Conservation (phyloP, 2,888 invertebrate species). For the Lissocephala sabroskyi region DNA sequence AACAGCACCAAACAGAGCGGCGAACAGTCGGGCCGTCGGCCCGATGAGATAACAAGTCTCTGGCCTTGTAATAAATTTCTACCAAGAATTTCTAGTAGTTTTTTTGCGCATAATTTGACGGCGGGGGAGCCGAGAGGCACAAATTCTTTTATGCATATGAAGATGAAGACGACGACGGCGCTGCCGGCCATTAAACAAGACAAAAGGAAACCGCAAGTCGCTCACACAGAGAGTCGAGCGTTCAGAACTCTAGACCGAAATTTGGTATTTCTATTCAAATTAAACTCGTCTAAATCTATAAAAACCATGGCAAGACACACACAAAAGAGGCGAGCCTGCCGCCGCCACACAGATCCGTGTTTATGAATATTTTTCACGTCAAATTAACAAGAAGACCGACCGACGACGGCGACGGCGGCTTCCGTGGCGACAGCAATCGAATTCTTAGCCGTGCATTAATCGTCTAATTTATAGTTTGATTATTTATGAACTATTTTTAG, state of each 20-base stretch:
- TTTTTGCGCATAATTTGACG: neutral
- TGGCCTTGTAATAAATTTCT: slow-evolving; percentile 61
- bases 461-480: slow-evolving; percentile 62
- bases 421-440: slow-evolving; percentile 43
- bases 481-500: slow-evolving; percentile 60
- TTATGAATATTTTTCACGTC: slow-evolving; percentile 44
- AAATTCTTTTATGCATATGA: neutral
- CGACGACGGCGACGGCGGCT: slow-evolving; percentile 1
- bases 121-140: neutral
- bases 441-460: slow-evolving; percentile 62
- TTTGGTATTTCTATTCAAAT: slow-evolving; percentile 58
- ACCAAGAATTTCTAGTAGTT: slow-evolving; percentile 53
- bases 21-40: too few relatives aligned
- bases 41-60: slow-evolving; percentile 61
- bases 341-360: slow-evolving; percentile 47
- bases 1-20: slow-evolving; percentile 35
- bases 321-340: slow-evolving; percentile 35
- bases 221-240: slow-evolving; percentile 24
- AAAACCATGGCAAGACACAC: slow-evolving; percentile 38
- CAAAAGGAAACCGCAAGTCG: neutral
- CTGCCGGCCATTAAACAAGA: slow-evolving; percentile 3
- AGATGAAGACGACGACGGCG: neutral
- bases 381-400: slow-evolving; percentile 24
- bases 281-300: slow-evolving; percentile 64
- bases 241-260: slow-evolving; percentile 50